phyloP scores from a whole-genome alignment of 2,113 vertebrate species.

The Azemiops feae region DNA sequence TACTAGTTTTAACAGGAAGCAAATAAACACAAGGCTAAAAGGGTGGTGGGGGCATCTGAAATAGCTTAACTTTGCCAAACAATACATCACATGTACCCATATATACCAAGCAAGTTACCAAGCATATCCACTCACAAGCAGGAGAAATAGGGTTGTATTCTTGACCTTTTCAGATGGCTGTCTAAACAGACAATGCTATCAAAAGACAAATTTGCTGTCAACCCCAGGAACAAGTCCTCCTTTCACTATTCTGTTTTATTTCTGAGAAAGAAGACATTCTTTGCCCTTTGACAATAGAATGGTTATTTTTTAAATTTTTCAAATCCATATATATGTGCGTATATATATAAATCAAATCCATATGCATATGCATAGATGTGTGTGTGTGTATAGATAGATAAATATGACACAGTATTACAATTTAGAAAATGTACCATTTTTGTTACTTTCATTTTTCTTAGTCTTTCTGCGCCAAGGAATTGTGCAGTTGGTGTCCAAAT shows the following conservation, averaged over 20 bases:
- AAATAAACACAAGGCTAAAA: not conserved
- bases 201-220: not conserved
- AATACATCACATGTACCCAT: not conserved
- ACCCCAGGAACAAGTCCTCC: not conserved
- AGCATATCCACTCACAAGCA: not conserved
- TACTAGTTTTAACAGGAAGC: not conserved
- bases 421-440: too few species aligned
- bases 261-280: not conserved
- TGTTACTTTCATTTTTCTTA: too few species aligned
- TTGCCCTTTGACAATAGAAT: conserved; percentile 1
- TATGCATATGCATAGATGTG: too few species aligned
- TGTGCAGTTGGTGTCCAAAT: not conserved
- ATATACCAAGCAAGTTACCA: not conserved
- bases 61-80: not conserved
- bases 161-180: not conserved
- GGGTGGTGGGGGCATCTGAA: not conserved
- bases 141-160: not conserved
- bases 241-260: not conserved
- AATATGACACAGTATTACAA: too few species aligned
- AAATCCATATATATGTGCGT: too few species aligned
- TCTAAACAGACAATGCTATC: not conserved
- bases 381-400: too few species aligned
- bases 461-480: not conserved
- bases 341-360: too few species aligned
- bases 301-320: too few species aligned